Base-by-base conservation (phyloP, 2,797 vertebrate genomes). In the Coregonus suidteri region DNA sequence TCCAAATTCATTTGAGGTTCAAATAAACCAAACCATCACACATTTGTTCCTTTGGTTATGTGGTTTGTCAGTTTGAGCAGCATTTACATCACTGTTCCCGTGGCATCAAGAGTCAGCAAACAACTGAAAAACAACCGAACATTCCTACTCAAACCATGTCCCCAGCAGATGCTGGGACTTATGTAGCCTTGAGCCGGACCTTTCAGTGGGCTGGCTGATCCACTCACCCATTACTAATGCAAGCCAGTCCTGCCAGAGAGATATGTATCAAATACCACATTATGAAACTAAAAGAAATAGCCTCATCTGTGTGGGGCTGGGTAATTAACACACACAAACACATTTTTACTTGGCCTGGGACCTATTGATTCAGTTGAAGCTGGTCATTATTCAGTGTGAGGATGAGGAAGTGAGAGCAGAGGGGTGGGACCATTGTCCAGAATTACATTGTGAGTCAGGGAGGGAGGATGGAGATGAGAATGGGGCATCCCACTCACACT, bases 401-500 rank as follows among this genome's bases (percentile, higher is more conserved):
- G 62, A 54, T 20, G 37, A 52, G 56, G 62, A 62, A 3, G 51
- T 35, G 62, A 20, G n/a, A 62, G n/a, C 6, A 20, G 7, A 20
- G n/a, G 88, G 87, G 87, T 87, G 88, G 88, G 89, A 83, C 84
- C 79, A 82, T 81, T 84, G 89, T 87, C 88, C 87, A 74, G 82
- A 77, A 65, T 79, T 71, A 76, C 71, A 75, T 74, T 54, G 80
- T 77, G 82, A 31, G 30, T 30, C 14, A 30, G 64, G 86, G 88
- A 91, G 88, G 90, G 91, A 91, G 93, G 91, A 91, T 92, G 89
- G 88, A 91, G 91, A 91, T 90, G 92, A 90, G 92, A 81, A 84
- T 87, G 93, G 94, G 93, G 91, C 92, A 92, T 94, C 94, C 93
- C 94, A 93, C 92, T 92, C 92, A 93, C 94, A 93, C 92, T 92